Conservation (phyloP, 2,888 invertebrate genomes). For the Parnassius apollo region DNA sequence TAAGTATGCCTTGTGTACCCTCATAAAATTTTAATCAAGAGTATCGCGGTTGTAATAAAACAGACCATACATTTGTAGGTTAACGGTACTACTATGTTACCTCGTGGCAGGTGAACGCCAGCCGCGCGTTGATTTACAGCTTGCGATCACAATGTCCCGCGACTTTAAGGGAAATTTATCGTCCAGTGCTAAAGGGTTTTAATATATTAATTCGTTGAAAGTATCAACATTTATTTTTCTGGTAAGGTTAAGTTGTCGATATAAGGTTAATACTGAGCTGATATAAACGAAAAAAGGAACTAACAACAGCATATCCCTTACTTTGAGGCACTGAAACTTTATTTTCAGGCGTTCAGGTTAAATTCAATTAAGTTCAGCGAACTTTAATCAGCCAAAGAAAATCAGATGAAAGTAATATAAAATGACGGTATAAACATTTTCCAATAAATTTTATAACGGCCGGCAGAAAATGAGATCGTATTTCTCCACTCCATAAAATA, state of each 20-base stretch:
- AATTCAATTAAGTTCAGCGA: neutral
- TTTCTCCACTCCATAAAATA: constrained; percentile 8
- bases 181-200: neutral
- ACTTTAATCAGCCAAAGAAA: constrained; percentile 5
- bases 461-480: neutral
- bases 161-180: constrained; percentile 7
- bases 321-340: too few relatives aligned
- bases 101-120: constrained; percentile 20
- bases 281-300: too few relatives aligned
- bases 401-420: constrained; percentile 4
- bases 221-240: constrained; percentile 5
- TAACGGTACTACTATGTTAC: constrained; percentile 25
- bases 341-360: too few relatives aligned
- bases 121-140: constrained; percentile 2
- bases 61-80: constrained; percentile 19
- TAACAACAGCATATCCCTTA: too few relatives aligned
- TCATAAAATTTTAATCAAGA: constrained; percentile 9
- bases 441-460: neutral
- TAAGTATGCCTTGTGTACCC: neutral
- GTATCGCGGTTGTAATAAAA: constrained; percentile 13
- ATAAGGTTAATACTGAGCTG: neutral
- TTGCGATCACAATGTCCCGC: constrained; percentile 14
- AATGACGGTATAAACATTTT: constrained; percentile 4
- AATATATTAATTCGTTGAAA: neutral
- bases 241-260: neutral